phyloP scores from a whole-genome alignment of 1,140 invertebrate genomes.

The Armadillidium nasatum region DNA sequence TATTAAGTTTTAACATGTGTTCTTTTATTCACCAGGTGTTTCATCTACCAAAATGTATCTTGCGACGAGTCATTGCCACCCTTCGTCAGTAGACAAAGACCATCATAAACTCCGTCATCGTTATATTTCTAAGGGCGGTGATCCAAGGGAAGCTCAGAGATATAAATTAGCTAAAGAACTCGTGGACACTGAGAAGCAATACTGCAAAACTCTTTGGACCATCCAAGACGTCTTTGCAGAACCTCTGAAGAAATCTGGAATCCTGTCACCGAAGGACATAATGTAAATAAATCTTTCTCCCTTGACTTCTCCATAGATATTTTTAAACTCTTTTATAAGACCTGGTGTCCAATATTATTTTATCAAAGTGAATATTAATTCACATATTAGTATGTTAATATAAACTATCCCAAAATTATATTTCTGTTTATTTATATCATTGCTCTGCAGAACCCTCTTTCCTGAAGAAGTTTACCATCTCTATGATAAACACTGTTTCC shows the following conservation, averaged over 20 bases:
- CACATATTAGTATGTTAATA: too few species aligned
- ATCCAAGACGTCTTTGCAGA: slow-evolving; percentile 50
- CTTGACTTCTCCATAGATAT: too few species aligned
- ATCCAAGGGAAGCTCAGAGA: slow-evolving; percentile 45
- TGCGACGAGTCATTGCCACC: not conserved
- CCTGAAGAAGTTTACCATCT: slow-evolving; percentile 50
- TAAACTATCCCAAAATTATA: too few species aligned
- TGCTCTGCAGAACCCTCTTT: slow-evolving; percentile 47
- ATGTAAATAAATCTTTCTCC: slow-evolving; percentile 24
- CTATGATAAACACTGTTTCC: slow-evolving; percentile 50
- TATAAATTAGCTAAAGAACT: slow-evolving; percentile 49
- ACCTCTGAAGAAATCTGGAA: slow-evolving; percentile 48
- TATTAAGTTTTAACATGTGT: too few species aligned
- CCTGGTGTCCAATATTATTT: too few species aligned
- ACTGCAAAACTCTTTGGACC: slow-evolving; percentile 50
- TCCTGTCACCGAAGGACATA: slow-evolving; percentile 48
- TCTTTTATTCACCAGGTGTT: too few species aligned
- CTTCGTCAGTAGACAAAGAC: not conserved
- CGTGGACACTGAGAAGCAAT: slow-evolving; percentile 51
- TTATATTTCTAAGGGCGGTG: not conserved
- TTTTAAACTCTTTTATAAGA: too few species aligned
- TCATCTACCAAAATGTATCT: not conserved
- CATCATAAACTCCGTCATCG: not conserved
- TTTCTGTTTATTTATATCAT: too few species aligned
- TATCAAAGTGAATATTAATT: too few species aligned